Percentiles rank a stretch among this genome's conserved stretches.
Conservation (phyloP, 1,140 invertebrate species). For the Myzus persicae region DNA sequence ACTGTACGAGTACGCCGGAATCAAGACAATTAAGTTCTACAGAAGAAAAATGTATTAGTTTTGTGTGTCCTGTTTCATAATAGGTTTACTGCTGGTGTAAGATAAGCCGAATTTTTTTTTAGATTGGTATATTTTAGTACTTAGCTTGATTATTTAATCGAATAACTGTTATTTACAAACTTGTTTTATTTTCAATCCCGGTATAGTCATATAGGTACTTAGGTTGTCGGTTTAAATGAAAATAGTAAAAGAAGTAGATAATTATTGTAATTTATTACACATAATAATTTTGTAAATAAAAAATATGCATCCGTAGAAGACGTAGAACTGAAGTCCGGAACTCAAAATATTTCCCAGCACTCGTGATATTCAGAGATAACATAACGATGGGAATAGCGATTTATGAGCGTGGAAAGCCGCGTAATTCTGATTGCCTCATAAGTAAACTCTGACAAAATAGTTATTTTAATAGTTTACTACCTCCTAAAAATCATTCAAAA, state of each 20-base stretch:
- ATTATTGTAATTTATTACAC: neutral
- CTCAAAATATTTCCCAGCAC: neutral
- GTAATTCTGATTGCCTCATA: neutral
- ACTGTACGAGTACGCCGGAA: neutral
- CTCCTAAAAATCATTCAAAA: no score
- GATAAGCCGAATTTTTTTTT: neutral
- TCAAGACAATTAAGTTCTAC: neutral
- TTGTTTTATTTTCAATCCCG: neutral
- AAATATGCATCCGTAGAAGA: neutral
- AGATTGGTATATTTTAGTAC: neutral
- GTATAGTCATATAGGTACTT: neutral
- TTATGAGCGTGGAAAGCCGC: neutral
- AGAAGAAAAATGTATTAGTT: neutral
- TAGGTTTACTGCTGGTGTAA: neutral
- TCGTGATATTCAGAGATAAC: neutral
- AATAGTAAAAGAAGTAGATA: neutral
- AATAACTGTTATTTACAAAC: neutral
- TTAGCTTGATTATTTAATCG: neutral
- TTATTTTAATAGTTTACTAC: no score
- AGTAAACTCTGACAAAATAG: neutral
- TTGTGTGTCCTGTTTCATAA: neutral
- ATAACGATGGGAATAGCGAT: no score
- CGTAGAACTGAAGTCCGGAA: neutral
- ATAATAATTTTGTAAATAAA: neutral
- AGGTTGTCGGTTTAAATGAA: neutral